phyloP scores from a whole-genome alignment of 2,888 invertebrate genomes.

The Chloroclystis v-ata region DNA sequence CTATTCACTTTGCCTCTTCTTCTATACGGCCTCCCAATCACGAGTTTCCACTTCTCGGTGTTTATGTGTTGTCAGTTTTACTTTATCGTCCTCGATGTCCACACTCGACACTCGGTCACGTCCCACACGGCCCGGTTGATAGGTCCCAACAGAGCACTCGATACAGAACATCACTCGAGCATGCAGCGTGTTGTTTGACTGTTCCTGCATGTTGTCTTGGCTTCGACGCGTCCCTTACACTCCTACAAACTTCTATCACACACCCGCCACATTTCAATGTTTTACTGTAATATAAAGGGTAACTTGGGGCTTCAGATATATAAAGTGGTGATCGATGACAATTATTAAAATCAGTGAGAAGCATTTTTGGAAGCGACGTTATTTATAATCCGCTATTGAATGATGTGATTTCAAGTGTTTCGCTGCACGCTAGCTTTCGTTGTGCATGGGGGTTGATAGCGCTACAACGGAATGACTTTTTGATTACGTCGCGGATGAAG shows the following conservation, averaged over 20 bases:
- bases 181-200: conserved; percentile 69
- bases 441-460: conserved; percentile 77
- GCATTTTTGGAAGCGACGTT: conserved; percentile 57
- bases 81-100: conserved; percentile 63
- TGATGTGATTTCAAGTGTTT: conserved; percentile 69
- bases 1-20: conserved; percentile 72
- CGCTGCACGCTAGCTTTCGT: conserved; percentile 78
- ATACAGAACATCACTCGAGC: conserved; percentile 66
- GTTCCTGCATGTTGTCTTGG: conserved; percentile 77
- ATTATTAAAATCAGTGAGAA: conserved; percentile 49
- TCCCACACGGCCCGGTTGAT: conserved; percentile 28
- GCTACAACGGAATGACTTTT: conserved; percentile 70
- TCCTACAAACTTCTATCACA: conserved; percentile 51
- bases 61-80: conserved; percentile 73
- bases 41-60: conserved; percentile 73
- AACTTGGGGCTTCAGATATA: conserved; percentile 33
- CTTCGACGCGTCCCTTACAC: conserved; percentile 59
- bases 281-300: conserved; percentile 22
- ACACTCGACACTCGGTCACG: conserved; percentile 56
- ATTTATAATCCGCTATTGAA: conserved; percentile 54
- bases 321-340: conserved; percentile 32
- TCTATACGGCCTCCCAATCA: conserved; percentile 66
- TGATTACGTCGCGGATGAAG: conserved; percentile 57
- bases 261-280: conserved; percentile 49
- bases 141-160: conserved; percentile 62